These are phyloP conservation scores for Dexiosoma caninum DNA, from an alignment of 2,888 invertebrate species.

Conservation along the genomic window DNA sequence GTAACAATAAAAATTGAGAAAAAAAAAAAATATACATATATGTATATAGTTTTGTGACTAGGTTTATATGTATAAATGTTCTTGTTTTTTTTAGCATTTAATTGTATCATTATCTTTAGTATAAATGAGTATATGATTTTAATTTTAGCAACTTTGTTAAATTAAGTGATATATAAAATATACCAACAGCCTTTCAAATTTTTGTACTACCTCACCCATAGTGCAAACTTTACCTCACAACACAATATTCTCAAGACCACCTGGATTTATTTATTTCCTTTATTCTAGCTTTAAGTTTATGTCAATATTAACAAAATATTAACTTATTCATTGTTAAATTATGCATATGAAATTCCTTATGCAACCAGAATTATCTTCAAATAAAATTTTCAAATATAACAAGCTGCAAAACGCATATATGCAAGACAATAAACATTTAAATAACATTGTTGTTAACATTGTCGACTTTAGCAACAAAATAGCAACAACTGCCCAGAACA, in stretches of 20 bases:
- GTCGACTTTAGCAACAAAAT: constrained; percentile 21
- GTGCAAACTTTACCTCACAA: not conserved
- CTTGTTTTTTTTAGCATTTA: no score
- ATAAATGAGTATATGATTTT: no score
- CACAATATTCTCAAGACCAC: constrained; percentile 54
- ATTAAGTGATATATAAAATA: no score
- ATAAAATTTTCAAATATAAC: not conserved
- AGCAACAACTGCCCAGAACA: constrained; percentile 17
- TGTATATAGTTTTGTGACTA: no score
- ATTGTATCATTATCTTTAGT: no score
- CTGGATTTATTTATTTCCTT: constrained; percentile 59
- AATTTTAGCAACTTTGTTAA: no score
- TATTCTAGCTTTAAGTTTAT: constrained; percentile 58
- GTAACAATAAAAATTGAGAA: no score
- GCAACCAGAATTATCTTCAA: constrained; percentile 57
- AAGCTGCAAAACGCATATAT: not conserved
- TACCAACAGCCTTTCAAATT: no score
- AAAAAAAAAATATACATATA: no score
- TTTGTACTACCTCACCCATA: no score
- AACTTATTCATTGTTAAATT: constrained; percentile 61
- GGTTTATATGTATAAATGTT: no score
- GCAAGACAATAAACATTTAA: not conserved
- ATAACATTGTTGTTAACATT: constrained; percentile 48
- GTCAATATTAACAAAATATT: constrained; percentile 58
- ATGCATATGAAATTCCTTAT: constrained; percentile 64